Base-by-base conservation (phyloP, 1,140 invertebrate genomes). In the Lasioglossum baleicum region DNA sequence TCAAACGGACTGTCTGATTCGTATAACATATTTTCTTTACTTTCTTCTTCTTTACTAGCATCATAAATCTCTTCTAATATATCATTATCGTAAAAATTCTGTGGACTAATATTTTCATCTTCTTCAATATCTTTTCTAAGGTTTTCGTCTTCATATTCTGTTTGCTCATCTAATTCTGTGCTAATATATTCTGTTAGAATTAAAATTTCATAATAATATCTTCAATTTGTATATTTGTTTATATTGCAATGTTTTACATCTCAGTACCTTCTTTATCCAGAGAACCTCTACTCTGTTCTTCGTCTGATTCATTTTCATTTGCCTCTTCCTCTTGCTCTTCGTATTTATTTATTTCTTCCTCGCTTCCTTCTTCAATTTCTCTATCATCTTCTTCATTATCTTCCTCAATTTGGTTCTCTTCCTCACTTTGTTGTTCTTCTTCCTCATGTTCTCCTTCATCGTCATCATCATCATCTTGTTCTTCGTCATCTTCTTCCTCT, bases 1-100 rank as follows among this genome's bases (percentile, higher is more conserved):
- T 86, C 64, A 56, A 70, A 81, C 53, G 88, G 82, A 26, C 81
- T 84, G 17, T 83, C 81, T 44, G 78, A 69, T 5, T 92, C 92
- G 8, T 90, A 51, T 70, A 61, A 90, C 72, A 69, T 78, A 81
- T n/a, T 84, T 80, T 81, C 75, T 63, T 90, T 88, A 69, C 90
- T 82, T 48, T 90, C 88, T 78, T 93, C 88, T 78, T 93, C 88
- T 72, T 90, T 92, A 80, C 88, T 87, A 22, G 88, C 84, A 53
- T 91, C 83, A 42, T 92, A 92, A 51, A 92, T 86, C 81, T 92
- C 92, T 75, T 93, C 91, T 66, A 92, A 74, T 48, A 85, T 86
- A 81, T 81, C 87, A 56, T 69, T 79, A 79, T 89, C 85, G 26
- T 91, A 86, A 8, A 82, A 91, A 77, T 91, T 88, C 83, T 91